phyloP scores from a whole-genome alignment of 2,113 vertebrate species.

The Corythornis madagascariensis region DNA sequence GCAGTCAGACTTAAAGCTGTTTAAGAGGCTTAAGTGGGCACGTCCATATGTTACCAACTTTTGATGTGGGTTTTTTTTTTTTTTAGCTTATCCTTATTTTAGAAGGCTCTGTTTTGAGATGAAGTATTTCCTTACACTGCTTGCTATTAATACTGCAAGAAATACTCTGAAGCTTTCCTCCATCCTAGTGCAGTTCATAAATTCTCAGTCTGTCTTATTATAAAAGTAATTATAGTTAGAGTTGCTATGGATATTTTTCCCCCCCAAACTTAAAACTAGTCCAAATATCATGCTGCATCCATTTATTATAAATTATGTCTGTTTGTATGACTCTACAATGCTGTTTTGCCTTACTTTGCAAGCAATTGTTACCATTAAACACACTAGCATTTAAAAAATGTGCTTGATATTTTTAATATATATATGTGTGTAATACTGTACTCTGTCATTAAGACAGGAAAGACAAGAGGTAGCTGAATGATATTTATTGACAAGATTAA shows the following conservation, averaged over 20 bases:
- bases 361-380: not conserved
- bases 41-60: not conserved
- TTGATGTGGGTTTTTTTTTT: not conserved
- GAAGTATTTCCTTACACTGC: not conserved
- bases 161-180: not conserved
- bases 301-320: not conserved
- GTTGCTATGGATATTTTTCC: not conserved
- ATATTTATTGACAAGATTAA: not conserved
- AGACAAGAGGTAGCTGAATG: not conserved
- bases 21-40: not conserved
- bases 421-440: not conserved
- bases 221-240: not conserved
- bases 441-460: not conserved
- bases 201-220: not conserved
- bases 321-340: not conserved
- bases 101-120: not conserved
- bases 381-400: not conserved
- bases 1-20: not conserved
- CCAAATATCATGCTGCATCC: not conserved
- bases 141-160: not conserved
- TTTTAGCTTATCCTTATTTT: not conserved
- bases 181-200: not conserved
- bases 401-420: not conserved
- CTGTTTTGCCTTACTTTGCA: not conserved
- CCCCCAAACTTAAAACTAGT: not conserved